Evolutionary conservation across 2,113 vertebrate species (phyloP).

Genomic region (human (Homo sapiens)): DNA sequence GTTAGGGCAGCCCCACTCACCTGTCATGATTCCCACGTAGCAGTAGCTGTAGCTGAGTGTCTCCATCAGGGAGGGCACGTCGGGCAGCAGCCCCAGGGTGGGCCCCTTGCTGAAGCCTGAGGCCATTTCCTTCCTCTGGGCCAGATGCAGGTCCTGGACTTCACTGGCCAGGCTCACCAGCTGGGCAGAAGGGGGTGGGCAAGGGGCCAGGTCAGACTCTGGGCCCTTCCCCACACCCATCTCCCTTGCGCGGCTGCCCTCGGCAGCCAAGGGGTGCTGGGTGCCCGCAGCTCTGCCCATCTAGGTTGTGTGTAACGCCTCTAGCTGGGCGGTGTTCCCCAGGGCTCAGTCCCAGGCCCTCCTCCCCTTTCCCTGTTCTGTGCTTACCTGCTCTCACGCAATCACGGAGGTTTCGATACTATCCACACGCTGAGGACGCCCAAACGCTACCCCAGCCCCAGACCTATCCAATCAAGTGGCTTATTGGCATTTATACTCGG

Average conservation of each 20-base stretch:
- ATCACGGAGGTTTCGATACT: neutral
- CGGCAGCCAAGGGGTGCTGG: neutral
- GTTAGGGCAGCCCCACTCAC: conserved; percentile 70
- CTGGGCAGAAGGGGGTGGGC: conserved; percentile 73
- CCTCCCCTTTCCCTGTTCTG: neutral
- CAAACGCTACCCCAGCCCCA: neutral
- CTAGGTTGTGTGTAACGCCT: fast-evolving
- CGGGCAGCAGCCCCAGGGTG: conserved; percentile 81
- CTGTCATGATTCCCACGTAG: conserved; percentile 93
- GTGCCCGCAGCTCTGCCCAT: neutral
- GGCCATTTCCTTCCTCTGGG: conserved; percentile 89
- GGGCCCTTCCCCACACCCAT: fast-evolving
- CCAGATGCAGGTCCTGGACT: conserved; percentile 85
- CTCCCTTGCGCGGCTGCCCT: neutral
- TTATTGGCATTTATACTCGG: neutral
- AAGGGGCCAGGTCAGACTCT: neutral
- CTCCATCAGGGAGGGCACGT: conserved; percentile 88
- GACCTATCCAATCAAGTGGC: neutral
- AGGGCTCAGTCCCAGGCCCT: neutral
- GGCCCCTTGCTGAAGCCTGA: conserved; percentile 84
- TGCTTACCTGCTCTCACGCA: neutral
- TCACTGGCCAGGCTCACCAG: conserved; percentile 95
- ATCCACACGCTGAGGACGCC: neutral
- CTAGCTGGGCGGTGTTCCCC: neutral
- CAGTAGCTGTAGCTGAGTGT: conserved; percentile 93